Evolutionary conservation across 2,888 invertebrate genomes (phyloP).

Genomic region (Conops quadrifasciatus): DNA sequence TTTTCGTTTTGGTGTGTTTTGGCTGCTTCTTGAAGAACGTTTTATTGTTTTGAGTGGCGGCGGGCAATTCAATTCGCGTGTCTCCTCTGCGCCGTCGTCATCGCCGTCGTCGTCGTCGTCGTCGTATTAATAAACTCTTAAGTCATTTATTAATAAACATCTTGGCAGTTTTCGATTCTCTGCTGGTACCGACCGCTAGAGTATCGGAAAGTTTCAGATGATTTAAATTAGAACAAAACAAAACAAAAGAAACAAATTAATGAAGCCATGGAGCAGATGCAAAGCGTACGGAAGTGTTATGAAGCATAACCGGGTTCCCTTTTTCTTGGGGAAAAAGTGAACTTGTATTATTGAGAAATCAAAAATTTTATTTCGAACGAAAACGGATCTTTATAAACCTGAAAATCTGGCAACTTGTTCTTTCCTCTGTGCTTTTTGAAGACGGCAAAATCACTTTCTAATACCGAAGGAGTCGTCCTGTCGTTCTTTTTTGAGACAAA

Average conservation of each 20-base stretch:
- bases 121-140: neutral
- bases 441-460: neutral
- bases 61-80: too few relatives aligned
- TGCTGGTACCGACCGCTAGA: neutral
- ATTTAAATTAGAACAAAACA: neutral
- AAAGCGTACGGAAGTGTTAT: too few relatives aligned
- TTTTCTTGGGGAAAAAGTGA: too few relatives aligned
- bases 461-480: neutral
- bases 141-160: neutral
- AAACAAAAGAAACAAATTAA: too few relatives aligned
- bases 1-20: constrained; percentile 9
- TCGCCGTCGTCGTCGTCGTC: neutral
- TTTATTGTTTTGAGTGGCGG: constrained; percentile 32
- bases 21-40: constrained; percentile 22
- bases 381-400: too few relatives aligned
- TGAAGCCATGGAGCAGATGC: too few relatives aligned
- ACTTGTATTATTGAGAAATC: too few relatives aligned
- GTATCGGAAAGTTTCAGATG: neutral
- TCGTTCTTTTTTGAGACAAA: neutral
- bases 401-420: too few relatives aligned
- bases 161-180: neutral
- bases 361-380: too few relatives aligned
- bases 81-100: neutral
- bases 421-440: too few relatives aligned
- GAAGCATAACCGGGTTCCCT: too few relatives aligned